These are phyloP conservation scores for Craniophora ligustri DNA, from an alignment of 2,888 invertebrate species.

Conservation along the genomic window DNA sequence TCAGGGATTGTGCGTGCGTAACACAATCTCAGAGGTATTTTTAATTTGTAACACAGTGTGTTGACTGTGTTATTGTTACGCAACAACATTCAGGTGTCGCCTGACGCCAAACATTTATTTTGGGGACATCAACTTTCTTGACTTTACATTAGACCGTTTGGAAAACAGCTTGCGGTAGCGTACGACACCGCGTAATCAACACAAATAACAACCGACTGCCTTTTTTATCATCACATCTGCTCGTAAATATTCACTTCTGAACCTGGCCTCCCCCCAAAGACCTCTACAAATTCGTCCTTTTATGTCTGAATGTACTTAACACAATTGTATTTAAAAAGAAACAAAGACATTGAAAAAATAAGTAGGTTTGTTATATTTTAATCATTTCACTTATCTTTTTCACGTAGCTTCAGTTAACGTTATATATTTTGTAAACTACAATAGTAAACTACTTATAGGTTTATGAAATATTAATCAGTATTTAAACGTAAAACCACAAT, in stretches of 20 bases:
- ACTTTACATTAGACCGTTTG: conserved; percentile 16
- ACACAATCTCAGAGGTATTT: conserved; percentile 69
- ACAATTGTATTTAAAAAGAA: conserved; percentile 4
- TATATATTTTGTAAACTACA: too few species aligned
- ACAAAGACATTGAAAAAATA: background rate
- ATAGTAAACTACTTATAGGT: too few species aligned
- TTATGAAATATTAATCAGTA: too few species aligned
- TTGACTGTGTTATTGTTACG: conserved; percentile 43
- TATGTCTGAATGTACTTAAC: background rate
- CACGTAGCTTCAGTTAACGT: too few species aligned
- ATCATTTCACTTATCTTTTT: too few species aligned
- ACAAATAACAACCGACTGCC: conserved; percentile 25
- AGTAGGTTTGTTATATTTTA: too few species aligned
- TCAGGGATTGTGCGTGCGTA: conserved; percentile 60
- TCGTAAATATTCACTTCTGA: conserved; percentile 33
- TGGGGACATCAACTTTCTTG: conserved; percentile 24
- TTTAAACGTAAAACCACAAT: too few species aligned
- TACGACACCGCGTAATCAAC: conserved; percentile 14
- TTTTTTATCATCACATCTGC: conserved; percentile 40
- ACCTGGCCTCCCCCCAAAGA: conserved; percentile 9
- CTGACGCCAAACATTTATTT: conserved; percentile 24
- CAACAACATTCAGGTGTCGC: conserved; percentile 26
- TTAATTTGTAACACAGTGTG: conserved; percentile 65
- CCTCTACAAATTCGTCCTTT: conserved; percentile 13
- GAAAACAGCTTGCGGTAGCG: conserved; percentile 13